Evolutionary conservation across 2,113 vertebrate species (phyloP), one percentile per base, ranked within the genome.

Genomic region (Scatophagus argus): DNA sequence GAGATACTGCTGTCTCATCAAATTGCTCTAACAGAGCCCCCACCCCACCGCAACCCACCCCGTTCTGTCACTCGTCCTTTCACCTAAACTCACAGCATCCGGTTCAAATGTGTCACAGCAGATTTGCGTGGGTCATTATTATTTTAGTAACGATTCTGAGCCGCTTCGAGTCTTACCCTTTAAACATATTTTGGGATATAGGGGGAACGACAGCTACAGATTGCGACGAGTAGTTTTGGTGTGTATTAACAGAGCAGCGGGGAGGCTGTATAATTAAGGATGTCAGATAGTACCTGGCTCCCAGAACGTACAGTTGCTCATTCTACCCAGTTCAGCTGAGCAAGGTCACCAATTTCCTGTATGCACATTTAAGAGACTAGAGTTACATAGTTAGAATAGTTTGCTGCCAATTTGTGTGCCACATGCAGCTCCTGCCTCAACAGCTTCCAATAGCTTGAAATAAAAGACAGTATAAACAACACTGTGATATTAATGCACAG

Each of bases 1-100:
- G 79, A 87, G 77, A 86, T 83, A 79, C 54, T 88, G 92, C 92
- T 88, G 87, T 76, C 80, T 95, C 89, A 93, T 94, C 89, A 79
- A 60, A 89, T 88, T 84, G 74, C 80, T 68, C 59, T 82, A 85
- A 86, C 77, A 67, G 66, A 89, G 68, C 77, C 38, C 29, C 27
- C 25, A 27, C 8, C 12, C 21, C n/a, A n/a, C n/a, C n/a, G n/a
- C n/a, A n/a, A n/a, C n/a, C 29, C 14, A 6, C 27, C 29, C 10
- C 19, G 21, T 44, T 47, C 25, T 9, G 52, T 63, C 74, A 80
- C 60, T 25, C 12, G 2, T 51, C 55, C 73, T 34, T 62, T 44
- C 79, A 69, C 74, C 59, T 32, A 62, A 67, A 77, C 76, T 55
- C 23, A 16, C 72, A 60, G 66, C 54, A 11, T 56, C 51, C 81